phyloP scores from a whole-genome alignment of 2,113 vertebrate genomes.

The Brachyistius frenatus region DNA sequence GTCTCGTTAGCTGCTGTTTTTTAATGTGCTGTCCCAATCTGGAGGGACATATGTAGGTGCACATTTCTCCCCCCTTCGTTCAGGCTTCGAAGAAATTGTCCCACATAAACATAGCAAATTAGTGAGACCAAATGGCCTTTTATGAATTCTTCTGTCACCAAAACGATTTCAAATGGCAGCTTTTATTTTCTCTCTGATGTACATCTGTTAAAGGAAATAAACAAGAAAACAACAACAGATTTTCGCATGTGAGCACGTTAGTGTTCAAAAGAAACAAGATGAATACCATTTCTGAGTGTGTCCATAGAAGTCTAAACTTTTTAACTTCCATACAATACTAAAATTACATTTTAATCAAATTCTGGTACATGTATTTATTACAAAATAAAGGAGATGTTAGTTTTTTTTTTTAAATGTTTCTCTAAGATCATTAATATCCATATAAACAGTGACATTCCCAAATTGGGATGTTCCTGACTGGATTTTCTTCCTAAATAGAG shows the following conservation, averaged over 20 bases:
- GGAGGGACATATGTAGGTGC: conserved; percentile 77
- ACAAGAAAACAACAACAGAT: conserved; percentile 60
- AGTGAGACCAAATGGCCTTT: conserved; percentile 79
- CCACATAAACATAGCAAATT: conserved; percentile 79
- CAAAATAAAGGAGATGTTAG: background rate
- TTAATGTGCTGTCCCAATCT: conserved; percentile 73
- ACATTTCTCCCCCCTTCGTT: conserved; percentile 34
- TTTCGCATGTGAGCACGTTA: conserved; percentile 21
- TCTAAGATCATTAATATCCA: conserved; percentile 4
- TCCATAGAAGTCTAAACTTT: conserved; percentile 9
- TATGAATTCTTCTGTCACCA: conserved; percentile 80
- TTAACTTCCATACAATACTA: too few species aligned
- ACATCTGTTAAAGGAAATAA: conserved; percentile 76
- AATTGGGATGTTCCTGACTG: conserved; percentile 37
- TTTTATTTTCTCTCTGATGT: conserved; percentile 72
- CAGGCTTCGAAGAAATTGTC: conserved; percentile 74
- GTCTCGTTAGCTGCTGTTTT: conserved; percentile 76
- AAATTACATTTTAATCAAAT: too few species aligned
- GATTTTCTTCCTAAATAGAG: conserved; percentile 52
- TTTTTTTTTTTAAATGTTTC: too few species aligned
- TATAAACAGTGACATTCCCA: conserved; percentile 23
- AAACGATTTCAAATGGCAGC: conserved; percentile 60
- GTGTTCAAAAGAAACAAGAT: conserved; percentile 2
- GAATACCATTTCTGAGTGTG: conserved; percentile 10
- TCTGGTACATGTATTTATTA: too few species aligned